Evolutionary conservation across 2,113 vertebrate species (phyloP).

Genomic region (Pluvialis apricaria): DNA sequence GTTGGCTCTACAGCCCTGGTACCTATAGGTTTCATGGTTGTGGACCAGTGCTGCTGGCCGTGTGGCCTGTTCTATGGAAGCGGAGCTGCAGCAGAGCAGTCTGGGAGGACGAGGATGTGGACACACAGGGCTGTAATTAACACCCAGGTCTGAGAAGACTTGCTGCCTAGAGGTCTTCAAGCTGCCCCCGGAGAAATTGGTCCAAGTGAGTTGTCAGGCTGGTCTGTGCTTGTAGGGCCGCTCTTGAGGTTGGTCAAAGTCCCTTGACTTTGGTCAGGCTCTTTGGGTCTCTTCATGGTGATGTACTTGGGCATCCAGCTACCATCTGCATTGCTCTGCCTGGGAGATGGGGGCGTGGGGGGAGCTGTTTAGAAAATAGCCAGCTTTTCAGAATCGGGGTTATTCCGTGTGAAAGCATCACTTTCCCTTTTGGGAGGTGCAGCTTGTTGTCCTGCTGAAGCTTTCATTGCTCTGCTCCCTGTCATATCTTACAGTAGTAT

Average conservation of each 20-base stretch:
- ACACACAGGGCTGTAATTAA: fast-evolving
- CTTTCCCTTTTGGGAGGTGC: neutral
- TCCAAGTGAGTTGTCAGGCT: neutral
- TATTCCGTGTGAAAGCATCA: neutral
- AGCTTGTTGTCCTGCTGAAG: neutral
- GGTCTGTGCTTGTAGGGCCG: fast-evolving
- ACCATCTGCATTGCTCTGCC: neutral
- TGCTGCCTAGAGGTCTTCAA: neutral
- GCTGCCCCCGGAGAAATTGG: neutral
- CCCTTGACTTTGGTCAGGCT: neutral
- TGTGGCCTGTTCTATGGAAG: neutral
- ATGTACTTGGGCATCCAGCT: neutral
- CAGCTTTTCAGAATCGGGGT: neutral
- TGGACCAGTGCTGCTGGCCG: neutral
- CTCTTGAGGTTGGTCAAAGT: neutral
- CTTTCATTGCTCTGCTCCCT: neutral
- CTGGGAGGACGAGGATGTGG: neutral
- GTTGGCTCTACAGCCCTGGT: neutral
- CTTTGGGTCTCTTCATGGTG: neutral
- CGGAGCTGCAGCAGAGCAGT: neutral
- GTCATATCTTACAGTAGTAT: neutral
- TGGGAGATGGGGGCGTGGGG: fast-evolving
- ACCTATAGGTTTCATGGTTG: neutral
- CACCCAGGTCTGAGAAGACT: neutral
- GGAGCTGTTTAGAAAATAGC: neutral